phyloP scores from a whole-genome alignment of 2,113 vertebrate genomes.

The Brachyhypopomus occidentalis region DNA sequence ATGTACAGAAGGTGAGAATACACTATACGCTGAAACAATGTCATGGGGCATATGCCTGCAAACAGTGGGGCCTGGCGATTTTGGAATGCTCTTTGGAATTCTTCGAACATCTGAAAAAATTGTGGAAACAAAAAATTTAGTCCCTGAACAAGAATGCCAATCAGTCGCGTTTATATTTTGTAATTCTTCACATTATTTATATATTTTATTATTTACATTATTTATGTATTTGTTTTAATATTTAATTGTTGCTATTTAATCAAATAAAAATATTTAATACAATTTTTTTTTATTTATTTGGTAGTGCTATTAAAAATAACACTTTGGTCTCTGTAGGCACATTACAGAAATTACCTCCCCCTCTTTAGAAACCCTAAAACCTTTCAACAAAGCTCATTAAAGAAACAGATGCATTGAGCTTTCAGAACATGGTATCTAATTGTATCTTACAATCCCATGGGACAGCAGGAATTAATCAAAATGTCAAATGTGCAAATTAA shows the following conservation, averaged over 20 bases:
- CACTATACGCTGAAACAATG: no score
- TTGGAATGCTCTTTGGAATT: background rate
- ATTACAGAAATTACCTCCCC: background rate
- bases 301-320: background rate
- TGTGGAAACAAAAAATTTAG: background rate
- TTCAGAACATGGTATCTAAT: slow-evolving; percentile 7
- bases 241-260: slow-evolving; percentile 30
- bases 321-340: background rate
- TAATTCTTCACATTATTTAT: background rate
- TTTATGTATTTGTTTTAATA: slow-evolving; percentile 14
- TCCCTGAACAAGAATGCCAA: background rate
- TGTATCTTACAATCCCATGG: slow-evolving; percentile 50
- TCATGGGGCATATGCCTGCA: accelerated
- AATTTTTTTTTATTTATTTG: background rate
- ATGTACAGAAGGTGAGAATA: no score
- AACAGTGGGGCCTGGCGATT: slow-evolving; percentile 2
- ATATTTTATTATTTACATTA: background rate
- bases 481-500: slow-evolving; percentile 58
- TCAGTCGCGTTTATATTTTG: background rate
- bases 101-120: background rate
- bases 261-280: no score
- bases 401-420: slow-evolving; percentile 44
- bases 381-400: slow-evolving; percentile 1
- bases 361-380: background rate
- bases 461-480: slow-evolving; percentile 73